Evolutionary conservation across 2,113 vertebrate genomes (phyloP).

Genomic region (Tupaia tana): DNA sequence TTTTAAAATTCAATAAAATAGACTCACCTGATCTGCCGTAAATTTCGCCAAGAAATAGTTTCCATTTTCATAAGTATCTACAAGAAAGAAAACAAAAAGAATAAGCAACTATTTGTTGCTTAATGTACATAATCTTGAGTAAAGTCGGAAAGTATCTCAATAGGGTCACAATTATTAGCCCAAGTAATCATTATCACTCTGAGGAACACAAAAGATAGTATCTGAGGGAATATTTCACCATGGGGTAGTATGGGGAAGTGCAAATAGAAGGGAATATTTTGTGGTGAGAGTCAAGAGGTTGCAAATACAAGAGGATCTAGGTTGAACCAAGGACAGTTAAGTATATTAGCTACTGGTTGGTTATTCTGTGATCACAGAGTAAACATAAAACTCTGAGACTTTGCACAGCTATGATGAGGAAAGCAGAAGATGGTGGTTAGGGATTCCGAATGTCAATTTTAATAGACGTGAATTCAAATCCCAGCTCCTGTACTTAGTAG

Average conservation of each 20-base stretch:
- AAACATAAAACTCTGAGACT: not conserved
- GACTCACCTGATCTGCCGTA: conserved; percentile 62
- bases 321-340: not conserved
- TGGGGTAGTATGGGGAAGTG: not conserved
- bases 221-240: not conserved
- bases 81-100: conserved; percentile 12
- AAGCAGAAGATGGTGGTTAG: not conserved
- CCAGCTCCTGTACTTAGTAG: not conserved
- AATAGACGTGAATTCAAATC: not conserved
- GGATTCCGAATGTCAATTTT: not conserved
- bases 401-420: not conserved
- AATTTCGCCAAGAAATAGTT: conserved; percentile 74
- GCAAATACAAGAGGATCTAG: not conserved
- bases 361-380: not conserved
- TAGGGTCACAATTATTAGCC: not conserved
- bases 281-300: not conserved
- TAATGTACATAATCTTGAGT: not conserved
- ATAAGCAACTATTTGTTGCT: not conserved
- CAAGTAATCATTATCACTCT: not conserved
- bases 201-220: not conserved
- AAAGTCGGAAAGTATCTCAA: not conserved
- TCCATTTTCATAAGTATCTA: conserved; percentile 77
- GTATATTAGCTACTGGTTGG: not conserved
- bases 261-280: not conserved
- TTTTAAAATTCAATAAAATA: conserved; percentile 17